Base-by-base conservation (phyloP, 1,140 invertebrate genomes). In the Drosophila saltans region DNA sequence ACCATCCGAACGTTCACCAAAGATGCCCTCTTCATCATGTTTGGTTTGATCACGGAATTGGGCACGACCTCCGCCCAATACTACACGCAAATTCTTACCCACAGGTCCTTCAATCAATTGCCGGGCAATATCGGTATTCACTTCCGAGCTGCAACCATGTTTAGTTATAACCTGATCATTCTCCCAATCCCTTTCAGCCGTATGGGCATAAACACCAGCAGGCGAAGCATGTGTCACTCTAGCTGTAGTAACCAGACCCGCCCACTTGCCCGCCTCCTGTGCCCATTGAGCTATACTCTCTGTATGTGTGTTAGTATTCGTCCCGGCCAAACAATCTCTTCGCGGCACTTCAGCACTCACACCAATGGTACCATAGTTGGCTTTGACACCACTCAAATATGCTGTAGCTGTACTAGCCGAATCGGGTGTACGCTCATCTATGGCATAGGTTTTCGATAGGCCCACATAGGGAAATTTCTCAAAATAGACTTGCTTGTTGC, bases 221-320 rank as follows among this genome's bases (percentile, higher is more conserved):
- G 97, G 96, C 0, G 96, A 95, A 0, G 96, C 97, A 90, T 97
- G 96, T 0, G 96, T 97, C 6, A 97, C 94, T 24, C 96, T 92
- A 0, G 96, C 96, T 0, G 95, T 97, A 2, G 97, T 97, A 1
- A 97, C 96, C 7, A 97, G 78, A 9, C 96, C 96, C 48, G 96
- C 95, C 40, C 93, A 94, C 88, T 96, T 97, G 8, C 95, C 96
- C 40, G 94, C 94, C 55, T 94, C 93, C 76, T 95, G 94, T 0
- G 96, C 96, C 96, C 96, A 96, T 62, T 94, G 92, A 1, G 94
- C 75, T 58, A 93, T 66, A 95, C 93, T 81, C 94, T 94, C 7
- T 93, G 95, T 52, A 94, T 91, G 84, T 1, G 72, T 96, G 0
- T 93, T 94, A 0, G 10, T 40, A 55, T 91, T 66, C 1, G 64